phyloP scores from a whole-genome alignment of 1,140 invertebrate genomes.

The Acyrthosiphon pisum region DNA sequence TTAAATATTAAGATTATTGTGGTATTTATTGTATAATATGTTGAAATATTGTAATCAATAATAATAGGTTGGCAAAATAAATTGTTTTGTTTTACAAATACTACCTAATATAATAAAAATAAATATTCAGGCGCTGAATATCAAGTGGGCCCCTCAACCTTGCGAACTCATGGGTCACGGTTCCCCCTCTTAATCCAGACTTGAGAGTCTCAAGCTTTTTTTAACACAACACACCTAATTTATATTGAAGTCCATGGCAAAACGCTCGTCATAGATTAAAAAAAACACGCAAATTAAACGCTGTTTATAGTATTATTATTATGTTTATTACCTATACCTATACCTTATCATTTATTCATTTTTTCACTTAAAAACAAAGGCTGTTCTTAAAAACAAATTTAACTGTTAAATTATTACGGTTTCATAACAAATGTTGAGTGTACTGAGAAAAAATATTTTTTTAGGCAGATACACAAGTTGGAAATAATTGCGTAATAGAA shows the following conservation, averaged over 20 bases:
- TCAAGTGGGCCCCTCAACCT: background rate
- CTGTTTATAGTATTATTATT: background rate
- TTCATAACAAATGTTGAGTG: background rate
- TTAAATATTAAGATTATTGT: background rate
- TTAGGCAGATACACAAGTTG: background rate
- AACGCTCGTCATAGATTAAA: background rate
- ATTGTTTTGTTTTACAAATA: background rate
- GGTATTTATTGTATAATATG: background rate
- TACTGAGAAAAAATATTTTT: background rate
- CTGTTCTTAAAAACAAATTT: background rate
- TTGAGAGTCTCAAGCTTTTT: background rate
- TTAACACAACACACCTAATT: background rate
- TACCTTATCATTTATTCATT: background rate
- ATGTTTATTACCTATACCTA: background rate
- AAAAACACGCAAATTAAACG: background rate
- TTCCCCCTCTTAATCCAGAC: background rate
- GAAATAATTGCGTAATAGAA: background rate
- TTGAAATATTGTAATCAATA: background rate
- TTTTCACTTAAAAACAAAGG: background rate
- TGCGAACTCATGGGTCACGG: background rate
- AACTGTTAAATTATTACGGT: background rate
- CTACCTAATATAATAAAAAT: background rate
- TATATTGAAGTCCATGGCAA: background rate
- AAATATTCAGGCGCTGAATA: background rate
- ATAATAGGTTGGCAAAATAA: background rate